A percentile compares a stretch with the other conserved stretches of the same genome.
Conservation (phyloP, 2,113 vertebrate species). For the Capreolus pygargus region DNA sequence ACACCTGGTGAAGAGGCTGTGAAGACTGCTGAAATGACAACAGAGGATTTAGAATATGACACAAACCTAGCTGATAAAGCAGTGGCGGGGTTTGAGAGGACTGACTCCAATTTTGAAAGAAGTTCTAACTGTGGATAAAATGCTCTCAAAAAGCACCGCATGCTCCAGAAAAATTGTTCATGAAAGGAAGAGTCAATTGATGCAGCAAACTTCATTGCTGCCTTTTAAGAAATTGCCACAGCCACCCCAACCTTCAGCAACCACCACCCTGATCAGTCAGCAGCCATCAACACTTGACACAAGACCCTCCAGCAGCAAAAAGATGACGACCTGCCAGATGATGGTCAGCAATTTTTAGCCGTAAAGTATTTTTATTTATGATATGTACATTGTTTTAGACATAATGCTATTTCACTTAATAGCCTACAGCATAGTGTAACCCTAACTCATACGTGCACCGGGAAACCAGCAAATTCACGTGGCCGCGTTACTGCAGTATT, state of each 20-base stretch:
- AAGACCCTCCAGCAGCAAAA: neutral
- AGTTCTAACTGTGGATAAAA: neutral
- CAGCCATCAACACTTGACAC: neutral
- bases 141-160: neutral
- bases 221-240: neutral
- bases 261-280: neutral
- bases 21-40: neutral
- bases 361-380: neutral
- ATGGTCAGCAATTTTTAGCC: neutral
- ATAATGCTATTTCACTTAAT: neutral
- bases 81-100: neutral
- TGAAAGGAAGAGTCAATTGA: neutral
- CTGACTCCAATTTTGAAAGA: neutral
- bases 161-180: neutral
- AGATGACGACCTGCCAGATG: neutral
- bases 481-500: rapidly evolving
- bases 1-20: neutral
- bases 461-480: neutral
- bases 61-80: neutral
- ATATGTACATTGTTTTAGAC: neutral
- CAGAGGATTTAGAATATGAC: neutral
- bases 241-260: neutral
- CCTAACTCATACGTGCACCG: neutral
- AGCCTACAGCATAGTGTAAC: neutral
- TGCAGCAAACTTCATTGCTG: neutral